Evolutionary conservation across 2,797 vertebrate genomes (phyloP).

Genomic region (Sus cebifrons): DNA sequence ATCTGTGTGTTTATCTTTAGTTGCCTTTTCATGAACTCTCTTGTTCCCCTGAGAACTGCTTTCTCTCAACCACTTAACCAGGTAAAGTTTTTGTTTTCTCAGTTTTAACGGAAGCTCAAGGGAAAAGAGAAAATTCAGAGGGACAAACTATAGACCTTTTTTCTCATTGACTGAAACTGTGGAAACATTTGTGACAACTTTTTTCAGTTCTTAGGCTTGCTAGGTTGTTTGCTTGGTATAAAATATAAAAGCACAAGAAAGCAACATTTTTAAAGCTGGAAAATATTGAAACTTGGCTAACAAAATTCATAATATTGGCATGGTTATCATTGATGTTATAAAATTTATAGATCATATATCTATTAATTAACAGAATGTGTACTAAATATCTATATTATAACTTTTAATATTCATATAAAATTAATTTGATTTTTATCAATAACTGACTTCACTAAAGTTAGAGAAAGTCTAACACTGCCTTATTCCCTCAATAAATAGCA

Average conservation of each 20-base stretch:
- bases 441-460: slow-evolving; percentile 20
- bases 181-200: background rate
- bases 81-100: background rate
- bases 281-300: background rate
- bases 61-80: background rate
- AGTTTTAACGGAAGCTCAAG: background rate
- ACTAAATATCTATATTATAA: background rate
- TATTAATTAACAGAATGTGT: background rate
- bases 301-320: background rate
- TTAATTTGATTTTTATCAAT: slow-evolving; percentile 25
- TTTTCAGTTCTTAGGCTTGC: background rate
- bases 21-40: background rate
- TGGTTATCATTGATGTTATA: background rate
- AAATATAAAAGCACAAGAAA: background rate
- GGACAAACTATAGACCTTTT: background rate
- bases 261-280: background rate
- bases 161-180: background rate
- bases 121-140: background rate
- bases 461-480: background rate
- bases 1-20: background rate
- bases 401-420: background rate
- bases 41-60: background rate
- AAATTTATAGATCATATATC: background rate
- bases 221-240: background rate
- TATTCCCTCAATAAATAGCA: background rate